These are phyloP conservation scores for Eupithecia abbreviata DNA, from an alignment of 2,888 invertebrate species.

Conservation along the genomic window DNA sequence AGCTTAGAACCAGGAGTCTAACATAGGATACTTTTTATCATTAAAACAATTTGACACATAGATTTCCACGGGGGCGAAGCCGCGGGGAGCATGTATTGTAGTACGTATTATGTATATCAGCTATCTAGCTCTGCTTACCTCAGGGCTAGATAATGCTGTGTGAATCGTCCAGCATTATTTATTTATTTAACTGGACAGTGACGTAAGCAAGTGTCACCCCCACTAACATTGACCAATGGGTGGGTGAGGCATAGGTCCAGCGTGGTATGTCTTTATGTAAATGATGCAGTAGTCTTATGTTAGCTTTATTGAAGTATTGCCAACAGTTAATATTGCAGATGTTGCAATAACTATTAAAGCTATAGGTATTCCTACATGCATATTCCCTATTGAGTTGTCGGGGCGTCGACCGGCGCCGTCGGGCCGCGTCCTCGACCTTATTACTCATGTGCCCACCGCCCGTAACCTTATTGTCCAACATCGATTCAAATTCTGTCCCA, in stretches of 20 bases:
- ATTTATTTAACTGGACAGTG: too few relatives aligned
- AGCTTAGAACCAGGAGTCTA: too few relatives aligned
- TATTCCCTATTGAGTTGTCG: conserved; percentile 55
- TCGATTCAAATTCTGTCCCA: conserved; percentile 67
- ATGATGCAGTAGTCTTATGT: background rate
- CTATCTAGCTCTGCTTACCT: background rate
- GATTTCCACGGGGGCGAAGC: too few relatives aligned
- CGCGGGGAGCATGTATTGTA: too few relatives aligned
- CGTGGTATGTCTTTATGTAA: background rate
- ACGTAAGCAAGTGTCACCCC: too few relatives aligned
- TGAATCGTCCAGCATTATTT: background rate
- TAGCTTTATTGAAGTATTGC: background rate
- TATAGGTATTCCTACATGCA: background rate
- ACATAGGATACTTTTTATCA: too few relatives aligned
- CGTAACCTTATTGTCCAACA: conserved; percentile 69
- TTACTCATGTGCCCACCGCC: conserved; percentile 64
- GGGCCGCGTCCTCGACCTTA: conserved; percentile 77
- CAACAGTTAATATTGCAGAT: background rate
- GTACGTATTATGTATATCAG: background rate
- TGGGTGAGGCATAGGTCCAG: background rate
- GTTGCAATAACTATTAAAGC: background rate
- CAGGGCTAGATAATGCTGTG: background rate
- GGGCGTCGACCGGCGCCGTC: conserved; percentile 75
- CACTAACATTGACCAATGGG: background rate
- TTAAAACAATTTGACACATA: too few relatives aligned